These are phyloP conservation scores for Arctia plantaginis DNA, from an alignment of 2,888 invertebrate genomes.

Conservation along the genomic window DNA sequence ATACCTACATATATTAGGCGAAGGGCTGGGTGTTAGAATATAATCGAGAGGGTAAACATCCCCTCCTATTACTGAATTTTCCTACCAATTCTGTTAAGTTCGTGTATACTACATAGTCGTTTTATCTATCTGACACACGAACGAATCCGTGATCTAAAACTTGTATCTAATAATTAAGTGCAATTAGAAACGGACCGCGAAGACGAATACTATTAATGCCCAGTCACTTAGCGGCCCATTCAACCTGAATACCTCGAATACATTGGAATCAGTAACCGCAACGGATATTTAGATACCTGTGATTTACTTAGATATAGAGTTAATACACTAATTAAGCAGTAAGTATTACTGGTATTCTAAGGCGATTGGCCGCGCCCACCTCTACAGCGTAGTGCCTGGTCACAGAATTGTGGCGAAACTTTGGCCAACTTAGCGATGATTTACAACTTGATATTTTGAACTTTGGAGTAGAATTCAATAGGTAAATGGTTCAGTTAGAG, in stretches of 20 bases:
- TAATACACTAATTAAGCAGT: constrained; percentile 44
- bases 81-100: no score
- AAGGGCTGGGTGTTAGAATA: no score
- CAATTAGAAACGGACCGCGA: background rate
- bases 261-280: constrained; percentile 7
- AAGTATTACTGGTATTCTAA: constrained; percentile 21
- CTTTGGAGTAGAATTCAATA: background rate
- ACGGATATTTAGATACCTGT: constrained; percentile 23
- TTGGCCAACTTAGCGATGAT: constrained; percentile 41
- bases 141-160: background rate
- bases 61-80: no score
- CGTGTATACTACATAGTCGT: no score
- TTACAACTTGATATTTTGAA: constrained; percentile 23
- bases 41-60: no score
- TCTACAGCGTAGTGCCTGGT: background rate
- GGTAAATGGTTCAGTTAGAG: background rate
- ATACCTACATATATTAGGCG: no score
- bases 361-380: background rate
- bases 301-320: constrained; percentile 27
- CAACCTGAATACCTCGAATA: background rate
- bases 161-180: background rate
- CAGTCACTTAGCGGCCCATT: background rate
- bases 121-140: no score
- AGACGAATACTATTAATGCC: background rate
- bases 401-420: constrained; percentile 17